These are phyloP conservation scores for Dunckerocampus dactyliophorus DNA, from an alignment of 2,113 vertebrate species.

Conservation along the genomic window DNA sequence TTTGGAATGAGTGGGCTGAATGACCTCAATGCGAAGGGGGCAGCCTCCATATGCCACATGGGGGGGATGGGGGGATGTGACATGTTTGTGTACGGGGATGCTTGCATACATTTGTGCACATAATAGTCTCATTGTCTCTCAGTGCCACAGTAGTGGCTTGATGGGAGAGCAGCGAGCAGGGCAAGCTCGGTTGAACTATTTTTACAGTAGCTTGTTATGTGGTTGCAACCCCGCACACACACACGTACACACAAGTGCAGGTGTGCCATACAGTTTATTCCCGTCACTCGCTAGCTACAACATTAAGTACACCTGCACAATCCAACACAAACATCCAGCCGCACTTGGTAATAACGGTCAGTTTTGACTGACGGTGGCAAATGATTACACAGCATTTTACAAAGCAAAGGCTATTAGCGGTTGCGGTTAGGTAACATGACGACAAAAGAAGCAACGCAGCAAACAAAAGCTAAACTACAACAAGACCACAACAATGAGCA, in stretches of 20 bases:
- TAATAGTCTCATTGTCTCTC: conserved; percentile 54
- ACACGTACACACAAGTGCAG: too few relatives aligned
- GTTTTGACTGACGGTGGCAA: too few relatives aligned
- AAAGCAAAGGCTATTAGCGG: conserved; percentile 14
- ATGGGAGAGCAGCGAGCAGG: conserved; percentile 27
- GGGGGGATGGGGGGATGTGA: conserved; percentile 4
- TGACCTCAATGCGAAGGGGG: conserved; percentile 29
- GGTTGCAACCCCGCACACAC: neutral
- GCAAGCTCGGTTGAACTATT: conserved; percentile 22
- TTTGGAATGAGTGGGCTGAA: neutral
- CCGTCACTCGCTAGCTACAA: neutral
- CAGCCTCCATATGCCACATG: conserved; percentile 4
- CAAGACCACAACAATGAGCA: conserved; percentile 4
- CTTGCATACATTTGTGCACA: conserved; percentile 26
- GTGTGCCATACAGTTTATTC: too few relatives aligned
- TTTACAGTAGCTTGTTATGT: conserved; percentile 2
- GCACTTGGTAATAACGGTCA: conserved; percentile 17
- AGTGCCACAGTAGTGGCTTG: conserved; percentile 27
- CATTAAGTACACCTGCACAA: neutral
- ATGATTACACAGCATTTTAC: neutral
- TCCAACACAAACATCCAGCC: neutral
- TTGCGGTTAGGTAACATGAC: conserved; percentile 8
- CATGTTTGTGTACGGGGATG: neutral
- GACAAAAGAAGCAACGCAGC: conserved; percentile 19
- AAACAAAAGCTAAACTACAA: conserved; percentile 21